Evolutionary conservation across 2,797 vertebrate species (phyloP), one percentile per base, ranked within the genome.

Genomic region (Fratercula arctica): DNA sequence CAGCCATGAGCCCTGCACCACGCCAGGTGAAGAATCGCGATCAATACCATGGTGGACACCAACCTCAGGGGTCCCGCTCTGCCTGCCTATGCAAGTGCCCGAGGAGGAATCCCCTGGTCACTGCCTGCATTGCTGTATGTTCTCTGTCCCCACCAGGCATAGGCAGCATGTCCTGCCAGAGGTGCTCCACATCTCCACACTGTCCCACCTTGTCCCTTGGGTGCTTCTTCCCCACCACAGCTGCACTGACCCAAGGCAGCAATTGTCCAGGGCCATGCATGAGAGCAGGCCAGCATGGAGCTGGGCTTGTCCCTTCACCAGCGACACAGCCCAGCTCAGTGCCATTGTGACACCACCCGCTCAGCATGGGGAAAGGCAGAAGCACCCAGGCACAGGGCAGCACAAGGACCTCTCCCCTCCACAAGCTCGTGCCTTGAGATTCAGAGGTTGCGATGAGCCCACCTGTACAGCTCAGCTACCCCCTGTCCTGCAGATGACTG

Each of bases 91-190:
- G 13, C 1, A 5, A 53, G 25, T 67, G 28, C 19, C 28, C 0
- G 0, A 48, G 74, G 13, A 76, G 33, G 28, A 87, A 60, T 28
- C n/a, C 29, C 41, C 28, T 33, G 24, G 10, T 57, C 7, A 2
- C 16, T 37, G 9, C 1, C 0, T 35, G 18, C 4, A 0, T 37
- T 1, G 1, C 66, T 74, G 41, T 13, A 53, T 10, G 75, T 53
- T 67, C 43, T 48, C 50, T 6, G 3, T 54, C 35, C 48, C 43
- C 1, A 2, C 4, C 21, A 64, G 73, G 29, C 16, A 3, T 6
- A 20, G 35, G 45, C 39, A 75, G 57, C 57, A 6, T 7, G 8
- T 76, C 29, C 50, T 86, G 33, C 48, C 73, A 64, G 60, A 39
- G 72, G 11, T 50, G 26, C 11, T 70, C 33, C 57, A 37, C 26